Evolutionary conservation across 1,140 invertebrate species (phyloP).

Genomic region (Phymorhynchus buccinoides): DNA sequence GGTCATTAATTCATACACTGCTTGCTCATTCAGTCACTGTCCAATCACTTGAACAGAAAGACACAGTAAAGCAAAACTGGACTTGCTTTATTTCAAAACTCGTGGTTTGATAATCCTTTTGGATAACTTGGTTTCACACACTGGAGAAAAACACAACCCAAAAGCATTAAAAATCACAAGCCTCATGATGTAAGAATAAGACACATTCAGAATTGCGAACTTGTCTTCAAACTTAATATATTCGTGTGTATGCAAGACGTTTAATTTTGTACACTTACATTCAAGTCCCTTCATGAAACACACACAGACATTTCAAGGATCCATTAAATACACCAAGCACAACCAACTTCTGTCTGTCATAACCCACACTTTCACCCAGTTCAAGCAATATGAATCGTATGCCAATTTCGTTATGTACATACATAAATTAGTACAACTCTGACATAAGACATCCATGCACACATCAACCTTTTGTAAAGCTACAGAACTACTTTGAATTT

Average conservation of each 20-base stretch:
- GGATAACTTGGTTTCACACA: slow-evolving; percentile 5
- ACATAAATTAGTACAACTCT: background rate
- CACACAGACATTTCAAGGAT: background rate
- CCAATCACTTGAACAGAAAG: no score
- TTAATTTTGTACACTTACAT: background rate
- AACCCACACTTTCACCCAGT: background rate
- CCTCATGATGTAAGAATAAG: slow-evolving; percentile 11
- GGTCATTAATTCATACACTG: no score
- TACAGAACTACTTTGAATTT: no score
- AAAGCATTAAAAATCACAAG: background rate
- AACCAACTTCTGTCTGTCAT: background rate
- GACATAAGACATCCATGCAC: background rate
- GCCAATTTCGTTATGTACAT: background rate
- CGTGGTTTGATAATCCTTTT: background rate
- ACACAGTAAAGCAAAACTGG: background rate
- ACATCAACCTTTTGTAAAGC: background rate
- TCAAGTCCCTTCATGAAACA: background rate
- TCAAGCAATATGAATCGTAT: background rate
- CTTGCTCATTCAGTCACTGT: no score
- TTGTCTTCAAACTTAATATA: background rate
- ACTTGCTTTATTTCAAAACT: background rate
- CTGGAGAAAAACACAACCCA: background rate
- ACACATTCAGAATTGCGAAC: slow-evolving; percentile 22
- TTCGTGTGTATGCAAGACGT: background rate
- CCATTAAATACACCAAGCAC: background rate